Conservation (phyloP, 1,140 invertebrate genomes). For the Macrosteles quadrilineatus region DNA sequence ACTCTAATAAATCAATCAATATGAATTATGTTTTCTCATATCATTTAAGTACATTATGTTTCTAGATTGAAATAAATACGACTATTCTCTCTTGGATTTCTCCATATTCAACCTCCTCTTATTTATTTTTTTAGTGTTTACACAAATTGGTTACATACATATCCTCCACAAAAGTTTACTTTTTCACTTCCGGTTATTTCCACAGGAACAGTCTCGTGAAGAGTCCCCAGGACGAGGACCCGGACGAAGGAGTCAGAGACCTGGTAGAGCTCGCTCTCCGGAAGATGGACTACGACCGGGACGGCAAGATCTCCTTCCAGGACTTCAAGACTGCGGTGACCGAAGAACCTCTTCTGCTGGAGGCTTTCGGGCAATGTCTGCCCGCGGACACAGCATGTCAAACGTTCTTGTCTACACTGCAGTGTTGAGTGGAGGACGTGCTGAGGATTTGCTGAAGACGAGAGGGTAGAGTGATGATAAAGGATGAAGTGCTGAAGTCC, state of each 20-base stretch:
- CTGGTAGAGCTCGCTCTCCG: conserved; percentile 81
- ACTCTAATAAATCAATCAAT: too few species aligned
- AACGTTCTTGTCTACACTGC: conserved; percentile 65
- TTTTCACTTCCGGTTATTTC: too few species aligned
- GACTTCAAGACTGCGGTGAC: conserved; percentile 74
- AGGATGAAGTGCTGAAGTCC: neutral
- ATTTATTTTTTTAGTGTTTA: too few species aligned
- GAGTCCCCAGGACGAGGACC: conserved; percentile 81
- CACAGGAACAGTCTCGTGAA: conserved; percentile 74
- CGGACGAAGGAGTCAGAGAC: conserved; percentile 88
- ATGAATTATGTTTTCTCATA: too few species aligned
- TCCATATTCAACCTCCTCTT: too few species aligned
- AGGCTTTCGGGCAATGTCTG: conserved; percentile 87
- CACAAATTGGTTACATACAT: too few species aligned
- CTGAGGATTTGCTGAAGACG: too few species aligned
- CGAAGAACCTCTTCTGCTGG: conserved; percentile 77
- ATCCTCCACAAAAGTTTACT: too few species aligned
- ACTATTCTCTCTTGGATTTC: too few species aligned
- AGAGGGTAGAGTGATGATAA: neutral
- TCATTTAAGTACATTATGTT: too few species aligned
- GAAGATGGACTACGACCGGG: conserved; percentile 84
- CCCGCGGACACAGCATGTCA: conserved; percentile 66
- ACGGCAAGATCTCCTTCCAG: conserved; percentile 73
- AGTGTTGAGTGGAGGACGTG: neutral
- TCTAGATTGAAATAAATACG: too few species aligned